Conservation (phyloP, 2,113 vertebrate genomes). For the Dasypus novemcinctus region DNA sequence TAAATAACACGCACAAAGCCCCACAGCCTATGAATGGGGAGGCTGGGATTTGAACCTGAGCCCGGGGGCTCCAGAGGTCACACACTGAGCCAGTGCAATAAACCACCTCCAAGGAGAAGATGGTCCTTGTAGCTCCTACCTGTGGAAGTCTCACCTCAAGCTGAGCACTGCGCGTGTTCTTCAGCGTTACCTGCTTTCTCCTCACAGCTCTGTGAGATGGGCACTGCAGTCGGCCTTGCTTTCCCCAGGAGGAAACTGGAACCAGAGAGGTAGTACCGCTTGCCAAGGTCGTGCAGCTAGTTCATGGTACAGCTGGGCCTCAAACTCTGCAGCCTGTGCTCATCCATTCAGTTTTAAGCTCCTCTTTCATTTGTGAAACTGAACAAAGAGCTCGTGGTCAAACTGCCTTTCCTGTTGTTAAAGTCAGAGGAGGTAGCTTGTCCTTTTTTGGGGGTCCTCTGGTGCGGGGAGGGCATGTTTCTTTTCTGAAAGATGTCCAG, state of each 20-base stretch:
- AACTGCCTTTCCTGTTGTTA: not conserved
- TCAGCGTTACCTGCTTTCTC: not conserved
- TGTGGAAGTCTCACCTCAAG: not conserved
- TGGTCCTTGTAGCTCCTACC: not conserved
- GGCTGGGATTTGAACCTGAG: not conserved
- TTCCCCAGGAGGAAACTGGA: not conserved
- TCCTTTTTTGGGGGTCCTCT: not conserved
- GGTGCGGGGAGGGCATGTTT: not conserved
- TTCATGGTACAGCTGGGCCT: not conserved
- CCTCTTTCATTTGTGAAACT: not conserved
- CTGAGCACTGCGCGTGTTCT: not conserved
- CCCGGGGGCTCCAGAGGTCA: too few relatives aligned
- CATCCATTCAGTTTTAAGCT: not conserved
- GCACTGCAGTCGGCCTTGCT: too few relatives aligned
- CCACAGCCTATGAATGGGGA: not conserved
- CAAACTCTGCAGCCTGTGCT: not conserved
- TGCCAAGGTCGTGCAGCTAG: not conserved
- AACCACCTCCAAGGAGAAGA: not conserved
- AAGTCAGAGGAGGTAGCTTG: not conserved
- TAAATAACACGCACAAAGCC: not conserved
- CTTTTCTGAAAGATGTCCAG: conserved; percentile 13
- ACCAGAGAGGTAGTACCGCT: not conserved
- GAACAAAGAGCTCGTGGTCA: not conserved
- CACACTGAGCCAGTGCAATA: rapidly evolving
- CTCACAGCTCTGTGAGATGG: not conserved